Base-by-base conservation (phyloP, 2,797 vertebrate species). In the Esox masquinongy region DNA sequence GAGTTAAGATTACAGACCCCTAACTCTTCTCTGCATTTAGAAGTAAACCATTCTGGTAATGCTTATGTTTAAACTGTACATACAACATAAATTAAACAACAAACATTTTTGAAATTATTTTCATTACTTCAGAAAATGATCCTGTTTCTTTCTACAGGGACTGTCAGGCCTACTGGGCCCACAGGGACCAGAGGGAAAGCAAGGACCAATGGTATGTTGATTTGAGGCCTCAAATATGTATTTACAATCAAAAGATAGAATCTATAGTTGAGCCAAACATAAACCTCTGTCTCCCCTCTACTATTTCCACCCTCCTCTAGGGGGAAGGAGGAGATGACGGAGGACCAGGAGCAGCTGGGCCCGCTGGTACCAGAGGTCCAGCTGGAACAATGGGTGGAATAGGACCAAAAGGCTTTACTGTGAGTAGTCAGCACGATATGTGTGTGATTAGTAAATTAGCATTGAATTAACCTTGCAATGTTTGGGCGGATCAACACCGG, bases 311-410 rank as follows among this genome's bases (percentile, higher is more conserved):
- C 24, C n/a, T 70, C 24, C 1, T 80, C 16, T 73, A 99, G 98
- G 97, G 97, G 73, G 95, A 91, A 72, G 86, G 94, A 9, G 98
- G 98, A 85, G 98, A 99, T 59, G 98, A 99, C 7, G 98, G 98
- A 0, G 95, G 96, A 74, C 94, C 94, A 1, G 97, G 98, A 22
- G 89, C 96, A 49, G 94, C 95, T 1, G 98, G 98, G 51, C 91
- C 97, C 11, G 85, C 88, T 24, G 98, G 98, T 78, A 93, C 92
- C 86, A 90, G 97, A 89, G 98, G 98, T 5, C 76, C 90, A 74
- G 90, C 95, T 53, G 98, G 98, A 63, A 79, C 91, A 0, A 98
- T 99, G 98, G 98, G 98, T 47, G 94, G 96, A 72, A 95, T 96
- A 0, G 98, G 98, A 80, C 97, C 97, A 36, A 99, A 97, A 93